Evolutionary conservation across 2,797 vertebrate genomes (phyloP), one percentile per base, ranked within the genome.

Genomic region (Champsocephalus esox): DNA sequence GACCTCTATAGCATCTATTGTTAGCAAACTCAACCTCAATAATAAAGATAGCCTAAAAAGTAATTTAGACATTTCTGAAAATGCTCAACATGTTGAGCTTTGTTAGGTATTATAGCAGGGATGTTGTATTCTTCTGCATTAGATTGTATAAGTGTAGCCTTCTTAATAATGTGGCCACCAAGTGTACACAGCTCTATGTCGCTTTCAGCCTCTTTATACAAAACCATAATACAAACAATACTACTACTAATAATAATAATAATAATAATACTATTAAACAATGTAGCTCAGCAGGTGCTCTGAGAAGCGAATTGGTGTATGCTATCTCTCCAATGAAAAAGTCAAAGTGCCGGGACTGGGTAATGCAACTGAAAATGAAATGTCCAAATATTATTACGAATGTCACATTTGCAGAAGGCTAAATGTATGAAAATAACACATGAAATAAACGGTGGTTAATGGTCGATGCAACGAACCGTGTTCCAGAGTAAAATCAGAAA

Each of bases 371-470:
- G 12, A 75, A 70, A 70, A 45, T 54, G 28, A 28, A 44, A 50
- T 59, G 24, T 64, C 19, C 12, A 19, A 73, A 49, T 52, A 45
- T 61, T 51, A 24, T 17, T 14, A 48, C 10, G 44, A 48, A 46
- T 49, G 66, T 68, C 62, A 64, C 13, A 11, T 28, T 28, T 28
- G 28, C 28, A 28, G 28, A 38, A 38, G 34, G 34, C 34, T 34
- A 34, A 34, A 34, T 34, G 6, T 34, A 34, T 34, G 34, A 34
- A 38, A 38, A 38, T 9, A 38, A 38, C 34, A 38, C 34, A 38
- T 38, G 6, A 38, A 38, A 84, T 76, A 44, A 63, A 65, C 3
- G 1, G 3, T 58, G 49, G 55, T 41, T 61, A 45, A 80, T 83
- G 41, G 69, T 52, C 21, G 44, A 17, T 58, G 46, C 60, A 75